Base-by-base conservation (phyloP, 1,140 invertebrate genomes). In the Euglossa dilemma region DNA sequence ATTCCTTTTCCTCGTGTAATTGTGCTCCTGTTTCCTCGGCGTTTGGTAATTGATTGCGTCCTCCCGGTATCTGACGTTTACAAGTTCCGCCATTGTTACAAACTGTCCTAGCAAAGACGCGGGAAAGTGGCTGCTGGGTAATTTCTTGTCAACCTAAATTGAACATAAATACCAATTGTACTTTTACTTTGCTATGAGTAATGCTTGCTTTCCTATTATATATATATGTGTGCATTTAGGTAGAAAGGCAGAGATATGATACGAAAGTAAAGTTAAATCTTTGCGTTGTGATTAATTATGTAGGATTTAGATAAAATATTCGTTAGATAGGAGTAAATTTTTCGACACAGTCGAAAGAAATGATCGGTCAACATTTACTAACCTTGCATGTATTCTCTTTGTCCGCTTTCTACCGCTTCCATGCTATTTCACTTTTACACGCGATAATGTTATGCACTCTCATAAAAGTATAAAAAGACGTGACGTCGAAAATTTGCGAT, bases 401-500 rank as follows among this genome's bases (percentile, higher is more conserved):
- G 0, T 12, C 2, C 18, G 18, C 6, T 43, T 70, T 23, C 14
- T 50, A 0, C 7, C 28, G 6, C 6, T 43, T n/a, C 16, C 28
- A 50, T 2, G 12, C 18, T 0, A 6, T 36, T 50, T 45, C 18
- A 23, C 11, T 12, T 71, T 50, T 6, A 8, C 23, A 25, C 20
- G 0, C 2, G 16, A 75, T 67, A 25, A 56, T 20, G 50, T 18
- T 6, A 1, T 7, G 1, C 11, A 47, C 20, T n/a, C 12, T 6
- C 8, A 6, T 14, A 23, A 50, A 36, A n/a, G 6, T 11, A 50
- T 61, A 28, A 2, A n/a, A 25, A 59, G n/a, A 59, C 14, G 16
- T 36, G 16, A 67, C 59, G 47, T n/a, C 36, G 25, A 28, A 56
- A 25, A 36, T 72, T 80, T 80, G 16, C 9, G 43, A 79, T 25